A percentile compares a stretch with the other conserved stretches of the same genome.
Conservation (phyloP, 2,113 vertebrate genomes). For the Odocoileus hemionus region DNA sequence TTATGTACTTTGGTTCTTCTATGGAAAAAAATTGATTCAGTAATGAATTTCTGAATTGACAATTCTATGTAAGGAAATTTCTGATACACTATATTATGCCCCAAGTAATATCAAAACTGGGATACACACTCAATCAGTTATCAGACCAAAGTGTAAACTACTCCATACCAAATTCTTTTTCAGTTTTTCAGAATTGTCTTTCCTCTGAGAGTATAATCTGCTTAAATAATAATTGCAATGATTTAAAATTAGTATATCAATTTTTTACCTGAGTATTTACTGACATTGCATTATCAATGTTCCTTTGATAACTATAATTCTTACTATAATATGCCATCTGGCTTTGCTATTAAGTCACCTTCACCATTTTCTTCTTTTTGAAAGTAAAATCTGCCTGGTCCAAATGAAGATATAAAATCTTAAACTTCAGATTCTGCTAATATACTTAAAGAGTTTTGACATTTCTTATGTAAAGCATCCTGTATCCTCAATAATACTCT, state of each 20-base stretch:
- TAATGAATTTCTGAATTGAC: not conserved
- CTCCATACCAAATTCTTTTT: not conserved
- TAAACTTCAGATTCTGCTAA: not conserved
- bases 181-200: not conserved
- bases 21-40: not conserved
- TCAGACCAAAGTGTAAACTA: not conserved
- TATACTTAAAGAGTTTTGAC: not conserved
- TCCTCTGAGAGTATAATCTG: not conserved
- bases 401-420: not conserved
- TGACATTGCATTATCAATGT: not conserved
- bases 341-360: not conserved
- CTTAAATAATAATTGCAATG: conserved; percentile 35
- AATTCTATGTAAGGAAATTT: conserved; percentile 3
- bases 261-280: not conserved
- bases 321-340: not conserved
- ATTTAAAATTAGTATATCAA: not conserved
- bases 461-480: not conserved
- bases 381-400: not conserved
- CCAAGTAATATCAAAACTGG: conserved; percentile 35
- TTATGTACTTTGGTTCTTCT: not conserved
- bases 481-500: not conserved
- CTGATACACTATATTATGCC: not conserved
- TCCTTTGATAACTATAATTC: not conserved
- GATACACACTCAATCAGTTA: not conserved
- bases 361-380: not conserved